phyloP scores from a whole-genome alignment of 2,113 vertebrate genomes.

The Clupea harengus region DNA sequence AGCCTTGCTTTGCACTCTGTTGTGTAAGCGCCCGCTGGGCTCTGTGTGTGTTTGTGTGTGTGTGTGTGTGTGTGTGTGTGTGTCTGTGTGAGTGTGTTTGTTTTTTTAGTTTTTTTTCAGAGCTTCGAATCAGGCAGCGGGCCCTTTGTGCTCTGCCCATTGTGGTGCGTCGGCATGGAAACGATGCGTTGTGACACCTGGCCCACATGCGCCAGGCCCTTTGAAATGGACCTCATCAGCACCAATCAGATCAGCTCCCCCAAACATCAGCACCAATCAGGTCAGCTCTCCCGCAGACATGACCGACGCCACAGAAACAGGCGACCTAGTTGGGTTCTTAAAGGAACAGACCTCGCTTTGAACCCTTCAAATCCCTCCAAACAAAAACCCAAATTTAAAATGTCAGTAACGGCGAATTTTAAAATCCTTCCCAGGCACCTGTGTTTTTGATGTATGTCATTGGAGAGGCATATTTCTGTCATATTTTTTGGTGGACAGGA shows the following conservation, averaged over 20 bases:
- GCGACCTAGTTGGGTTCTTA: constrained; percentile 61
- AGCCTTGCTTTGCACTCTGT: not conserved
- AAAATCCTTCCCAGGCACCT: not conserved
- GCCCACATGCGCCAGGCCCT: constrained; percentile 51
- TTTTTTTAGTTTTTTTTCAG: constrained; percentile 21
- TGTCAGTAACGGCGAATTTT: not conserved
- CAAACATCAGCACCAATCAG: constrained; percentile 57
- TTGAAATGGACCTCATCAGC: constrained; percentile 60
- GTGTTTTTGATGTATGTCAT: not conserved
- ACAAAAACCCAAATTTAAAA: not conserved
- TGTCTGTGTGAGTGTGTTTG: not conserved
- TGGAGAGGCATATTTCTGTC: not conserved
- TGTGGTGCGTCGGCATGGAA: constrained; percentile 50
- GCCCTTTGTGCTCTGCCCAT: constrained; percentile 32
- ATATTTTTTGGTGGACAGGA: not conserved
- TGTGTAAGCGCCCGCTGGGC: not conserved
- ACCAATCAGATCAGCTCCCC: constrained; percentile 56
- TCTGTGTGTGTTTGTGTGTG: not conserved
- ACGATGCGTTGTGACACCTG: constrained; percentile 62
- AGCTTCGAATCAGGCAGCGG: constrained; percentile 21
- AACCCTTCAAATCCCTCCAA: not conserved
- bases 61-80: constrained; percentile 18
- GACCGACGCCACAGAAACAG: constrained; percentile 43
- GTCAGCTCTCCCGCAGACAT: constrained; percentile 50
- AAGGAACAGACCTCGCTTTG: constrained; percentile 51